Conservation (phyloP, 2,797 vertebrate species). For the Spatula versicolor region DNA sequence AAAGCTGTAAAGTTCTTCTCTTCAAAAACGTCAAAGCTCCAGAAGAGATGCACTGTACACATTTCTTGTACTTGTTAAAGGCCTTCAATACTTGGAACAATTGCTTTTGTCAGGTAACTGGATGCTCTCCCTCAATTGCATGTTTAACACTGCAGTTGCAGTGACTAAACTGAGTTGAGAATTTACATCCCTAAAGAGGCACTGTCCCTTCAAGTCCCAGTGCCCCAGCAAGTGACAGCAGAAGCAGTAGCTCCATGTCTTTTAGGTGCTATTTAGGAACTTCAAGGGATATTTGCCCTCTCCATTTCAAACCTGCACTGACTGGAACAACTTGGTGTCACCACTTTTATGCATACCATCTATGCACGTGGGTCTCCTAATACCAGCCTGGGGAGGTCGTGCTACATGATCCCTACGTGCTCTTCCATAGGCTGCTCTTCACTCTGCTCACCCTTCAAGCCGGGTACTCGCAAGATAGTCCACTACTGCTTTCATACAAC, state of each 20-base stretch:
- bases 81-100: not conserved
- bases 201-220: not conserved
- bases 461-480: not conserved
- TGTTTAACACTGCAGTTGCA: not conserved
- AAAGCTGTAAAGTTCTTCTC: not conserved
- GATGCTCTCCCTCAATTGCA: not conserved
- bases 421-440: not conserved
- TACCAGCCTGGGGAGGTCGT: not conserved
- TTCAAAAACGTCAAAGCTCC: not conserved
- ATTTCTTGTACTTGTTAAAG: not conserved
- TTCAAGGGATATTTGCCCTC: not conserved
- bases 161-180: not conserved
- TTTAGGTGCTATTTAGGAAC: not conserved
- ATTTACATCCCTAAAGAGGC: not conserved
- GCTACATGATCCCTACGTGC: accelerated
- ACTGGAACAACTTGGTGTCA: not conserved
- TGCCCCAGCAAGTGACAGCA: not conserved
- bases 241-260: not conserved
- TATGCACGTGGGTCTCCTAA: not conserved
- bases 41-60: not conserved
- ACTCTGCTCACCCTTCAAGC: not conserved
- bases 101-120: not conserved
- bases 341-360: not conserved
- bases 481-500: not conserved
- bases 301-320: not conserved